phyloP scores from a whole-genome alignment of 1,140 invertebrate species.

The Trichonephila inaurata region DNA sequence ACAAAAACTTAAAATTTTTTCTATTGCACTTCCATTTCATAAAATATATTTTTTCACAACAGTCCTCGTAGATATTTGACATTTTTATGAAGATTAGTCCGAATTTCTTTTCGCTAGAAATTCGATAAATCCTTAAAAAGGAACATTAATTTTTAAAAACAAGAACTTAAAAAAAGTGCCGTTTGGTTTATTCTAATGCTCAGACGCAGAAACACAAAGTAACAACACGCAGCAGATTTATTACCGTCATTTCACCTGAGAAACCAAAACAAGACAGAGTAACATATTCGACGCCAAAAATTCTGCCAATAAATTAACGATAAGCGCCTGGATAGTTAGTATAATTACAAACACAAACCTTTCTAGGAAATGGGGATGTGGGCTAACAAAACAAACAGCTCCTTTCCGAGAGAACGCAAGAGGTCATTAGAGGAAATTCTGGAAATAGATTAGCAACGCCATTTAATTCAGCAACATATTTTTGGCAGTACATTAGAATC shows the following conservation, averaged over 20 bases:
- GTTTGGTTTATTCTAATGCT: background rate
- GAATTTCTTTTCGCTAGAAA: background rate
- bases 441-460: background rate
- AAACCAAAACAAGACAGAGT: constrained; percentile 23
- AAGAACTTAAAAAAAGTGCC: background rate
- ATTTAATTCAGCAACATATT: constrained; percentile 29
- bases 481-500: background rate
- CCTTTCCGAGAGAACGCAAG: background rate
- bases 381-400: constrained; percentile 1
- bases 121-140: background rate
- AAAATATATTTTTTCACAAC: background rate
- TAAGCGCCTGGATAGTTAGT: constrained; percentile 47
- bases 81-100: background rate
- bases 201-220: background rate
- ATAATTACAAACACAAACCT: constrained; percentile 41
- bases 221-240: background rate
- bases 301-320: constrained; percentile 45
- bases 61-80: background rate
- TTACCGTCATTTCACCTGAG: background rate
- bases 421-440: constrained; percentile 6
- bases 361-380: background rate
- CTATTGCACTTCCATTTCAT: background rate
- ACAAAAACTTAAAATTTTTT: background rate
- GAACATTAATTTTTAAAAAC: background rate
- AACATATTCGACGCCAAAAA: background rate